Evolutionary conservation across 1,140 invertebrate genomes (phyloP).

Genomic region (Zaprionus ornatus): DNA sequence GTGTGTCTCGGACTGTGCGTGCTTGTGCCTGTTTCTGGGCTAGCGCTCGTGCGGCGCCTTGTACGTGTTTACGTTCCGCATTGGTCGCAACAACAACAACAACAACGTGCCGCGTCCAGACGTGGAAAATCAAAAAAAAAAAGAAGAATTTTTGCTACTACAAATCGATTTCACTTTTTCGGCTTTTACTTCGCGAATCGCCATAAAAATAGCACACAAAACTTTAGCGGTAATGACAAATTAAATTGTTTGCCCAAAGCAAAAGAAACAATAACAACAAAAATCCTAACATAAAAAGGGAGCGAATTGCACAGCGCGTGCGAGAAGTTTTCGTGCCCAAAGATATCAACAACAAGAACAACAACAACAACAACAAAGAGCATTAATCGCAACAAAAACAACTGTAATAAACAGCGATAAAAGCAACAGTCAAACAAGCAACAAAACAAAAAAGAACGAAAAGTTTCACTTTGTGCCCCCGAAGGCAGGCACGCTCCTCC

Average conservation of each 20-base stretch:
- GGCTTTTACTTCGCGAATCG: slow-evolving; percentile 38
- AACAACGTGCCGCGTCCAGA: slow-evolving; percentile 55
- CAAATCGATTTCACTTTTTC: slow-evolving; percentile 66
- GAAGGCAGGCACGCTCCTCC: slow-evolving; percentile 13
- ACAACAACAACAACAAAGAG: slow-evolving; percentile 1
- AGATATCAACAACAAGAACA: slow-evolving; percentile 52
- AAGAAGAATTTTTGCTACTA: slow-evolving; percentile 53
- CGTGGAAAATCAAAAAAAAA: slow-evolving; percentile 52
- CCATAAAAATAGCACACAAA: slow-evolving; percentile 62
- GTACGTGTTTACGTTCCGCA: slow-evolving; percentile 60
- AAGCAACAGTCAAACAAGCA: slow-evolving; percentile 56
- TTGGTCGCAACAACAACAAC: not conserved
- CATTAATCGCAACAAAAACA: slow-evolving; percentile 27
- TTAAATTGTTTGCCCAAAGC: slow-evolving; percentile 66
- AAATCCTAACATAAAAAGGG: slow-evolving; percentile 37
- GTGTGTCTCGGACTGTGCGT: slow-evolving; percentile 28
- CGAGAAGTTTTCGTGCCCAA: slow-evolving; percentile 56
- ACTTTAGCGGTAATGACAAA: slow-evolving; percentile 65
- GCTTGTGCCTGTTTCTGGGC: not conserved
- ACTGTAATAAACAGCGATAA: slow-evolving; percentile 69
- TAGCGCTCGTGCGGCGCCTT: slow-evolving; percentile 39
- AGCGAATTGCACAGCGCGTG: slow-evolving; percentile 54
- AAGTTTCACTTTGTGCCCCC: slow-evolving; percentile 45
- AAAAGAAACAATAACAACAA: slow-evolving; percentile 7
- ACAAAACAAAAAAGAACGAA: slow-evolving; percentile 27